Percentiles rank a stretch among this genome's conserved stretches.
These are phyloP conservation scores for Sepiola atlantica DNA, from an alignment of 2,888 invertebrate genomes.

Conservation along the genomic window DNA sequence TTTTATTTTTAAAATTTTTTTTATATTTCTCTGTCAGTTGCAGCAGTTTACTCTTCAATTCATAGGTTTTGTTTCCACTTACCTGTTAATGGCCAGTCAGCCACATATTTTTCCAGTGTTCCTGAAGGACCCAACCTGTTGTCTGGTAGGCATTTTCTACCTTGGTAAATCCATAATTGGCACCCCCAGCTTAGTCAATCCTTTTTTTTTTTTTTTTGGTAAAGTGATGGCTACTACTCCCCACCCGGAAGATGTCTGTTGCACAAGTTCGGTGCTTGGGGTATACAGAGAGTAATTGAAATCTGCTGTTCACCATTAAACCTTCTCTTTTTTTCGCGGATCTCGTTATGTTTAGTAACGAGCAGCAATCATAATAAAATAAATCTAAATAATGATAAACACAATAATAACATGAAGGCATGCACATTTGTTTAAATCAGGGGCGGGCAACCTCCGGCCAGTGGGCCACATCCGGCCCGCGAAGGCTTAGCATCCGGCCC, in stretches of 20 bases:
- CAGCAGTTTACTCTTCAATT: conserved; percentile 40
- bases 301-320: not conserved
- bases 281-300: not conserved
- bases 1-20: not conserved
- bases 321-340: too few relatives aligned
- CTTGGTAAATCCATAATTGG: not conserved
- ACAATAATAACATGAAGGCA: too few relatives aligned
- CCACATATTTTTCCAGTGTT: conserved; percentile 46
- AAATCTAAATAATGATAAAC: too few relatives aligned
- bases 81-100: conserved; percentile 47
- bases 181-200: not conserved
- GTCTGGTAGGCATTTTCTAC: conserved; percentile 37
- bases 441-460: too few relatives aligned
- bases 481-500: too few relatives aligned
- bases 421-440: not conserved
- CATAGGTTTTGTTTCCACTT: conserved; percentile 44
- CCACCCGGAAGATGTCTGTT: not conserved
- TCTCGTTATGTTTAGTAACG: too few relatives aligned
- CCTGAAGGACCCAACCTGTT: conserved; percentile 37
- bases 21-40: conserved; percentile 12
- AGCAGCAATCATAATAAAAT: too few relatives aligned
- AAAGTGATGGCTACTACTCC: not conserved
- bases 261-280: not conserved
- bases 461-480: too few relatives aligned
- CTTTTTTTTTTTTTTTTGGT: not conserved